Conservation (phyloP, 2,113 vertebrate genomes). For the Apodemus sylvaticus region DNA sequence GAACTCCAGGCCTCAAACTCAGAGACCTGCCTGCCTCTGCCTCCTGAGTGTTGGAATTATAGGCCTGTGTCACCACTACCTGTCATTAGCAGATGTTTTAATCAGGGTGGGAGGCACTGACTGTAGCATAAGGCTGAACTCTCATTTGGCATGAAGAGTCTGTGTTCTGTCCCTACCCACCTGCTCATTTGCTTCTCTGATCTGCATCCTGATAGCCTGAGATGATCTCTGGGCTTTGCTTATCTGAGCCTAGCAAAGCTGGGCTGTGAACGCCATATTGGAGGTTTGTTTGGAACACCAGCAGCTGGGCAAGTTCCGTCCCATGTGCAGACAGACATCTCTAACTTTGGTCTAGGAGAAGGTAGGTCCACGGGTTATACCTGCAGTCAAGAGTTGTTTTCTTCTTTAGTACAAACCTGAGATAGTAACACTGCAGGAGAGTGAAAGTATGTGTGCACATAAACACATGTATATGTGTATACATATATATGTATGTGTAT, state of each 20-base stretch:
- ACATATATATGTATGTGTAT: neutral
- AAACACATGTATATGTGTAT: too few species aligned
- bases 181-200: too few species aligned
- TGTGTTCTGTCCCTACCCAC: fast-evolving
- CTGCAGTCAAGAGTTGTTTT: neutral
- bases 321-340: neutral
- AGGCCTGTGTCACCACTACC: neutral
- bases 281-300: neutral
- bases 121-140: neutral
- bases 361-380: neutral
- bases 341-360: neutral
- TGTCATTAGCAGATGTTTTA: neutral
- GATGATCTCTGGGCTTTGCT: neutral
- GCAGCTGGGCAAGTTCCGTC: neutral
- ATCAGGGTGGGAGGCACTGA: neutral
- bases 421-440: conserved; percentile 11
- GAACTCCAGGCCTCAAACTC: neutral
- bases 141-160: neutral
- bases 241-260: neutral
- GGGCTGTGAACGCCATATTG: neutral
- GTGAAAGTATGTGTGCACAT: neutral
- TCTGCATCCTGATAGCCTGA: neutral
- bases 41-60: neutral
- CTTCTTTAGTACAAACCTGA: neutral
- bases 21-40: neutral